Evolutionary conservation across 92 coral and sea anemone species (phyloP).

Genomic region (Porites evermanni): DNA sequence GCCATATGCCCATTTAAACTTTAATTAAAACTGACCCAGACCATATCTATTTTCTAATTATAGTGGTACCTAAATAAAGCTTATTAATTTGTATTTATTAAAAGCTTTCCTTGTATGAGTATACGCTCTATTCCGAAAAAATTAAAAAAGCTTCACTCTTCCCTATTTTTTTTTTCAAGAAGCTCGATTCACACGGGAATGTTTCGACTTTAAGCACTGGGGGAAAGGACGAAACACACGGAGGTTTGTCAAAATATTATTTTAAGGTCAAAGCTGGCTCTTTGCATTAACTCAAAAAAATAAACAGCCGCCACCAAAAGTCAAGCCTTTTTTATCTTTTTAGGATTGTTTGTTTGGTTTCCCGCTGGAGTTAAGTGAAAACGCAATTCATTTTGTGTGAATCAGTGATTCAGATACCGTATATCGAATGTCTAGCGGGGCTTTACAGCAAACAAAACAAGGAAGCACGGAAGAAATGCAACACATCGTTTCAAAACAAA

Average conservation of each 20-base stretch:
- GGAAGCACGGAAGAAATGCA: no score
- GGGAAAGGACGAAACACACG: background rate
- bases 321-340: background rate
- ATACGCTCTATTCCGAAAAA: no score
- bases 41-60: background rate
- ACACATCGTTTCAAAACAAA: no score
- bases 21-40: background rate
- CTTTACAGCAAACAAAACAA: no score
- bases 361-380: background rate
- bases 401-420: no score
- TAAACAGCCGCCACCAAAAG: background rate
- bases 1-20: background rate
- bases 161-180: no score
- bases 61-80: background rate
- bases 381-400: background rate
- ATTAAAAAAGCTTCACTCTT: no score
- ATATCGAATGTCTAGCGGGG: no score
- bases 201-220: no score
- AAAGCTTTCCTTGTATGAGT: background rate
- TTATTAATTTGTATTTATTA: background rate
- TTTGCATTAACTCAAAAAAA: background rate
- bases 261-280: background rate
- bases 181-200: background rate
- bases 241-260: slow-evolving; percentile 1
- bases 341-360: background rate